Percentiles rank a stretch among this genome's conserved stretches.
These are phyloP conservation scores for Xestia sexstrigata DNA, from an alignment of 2,888 invertebrate species.

Conservation along the genomic window DNA sequence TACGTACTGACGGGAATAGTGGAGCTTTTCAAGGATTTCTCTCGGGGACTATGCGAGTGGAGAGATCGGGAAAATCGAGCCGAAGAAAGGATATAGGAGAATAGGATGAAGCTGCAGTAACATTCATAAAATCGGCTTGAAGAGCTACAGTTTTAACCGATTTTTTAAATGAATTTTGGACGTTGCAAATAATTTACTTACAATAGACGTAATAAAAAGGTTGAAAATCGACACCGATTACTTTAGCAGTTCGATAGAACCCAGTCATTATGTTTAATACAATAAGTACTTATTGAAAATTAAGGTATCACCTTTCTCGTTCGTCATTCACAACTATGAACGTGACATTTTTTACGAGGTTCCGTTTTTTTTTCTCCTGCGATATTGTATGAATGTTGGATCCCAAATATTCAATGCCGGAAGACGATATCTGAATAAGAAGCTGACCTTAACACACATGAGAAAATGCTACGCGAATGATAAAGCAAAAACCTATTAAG, in stretches of 20 bases:
- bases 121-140: conserved; percentile 32
- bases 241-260: neutral
- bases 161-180: neutral
- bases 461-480: neutral
- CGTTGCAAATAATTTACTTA: neutral
- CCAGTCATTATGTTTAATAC: neutral
- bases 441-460: neutral
- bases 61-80: conserved; percentile 36
- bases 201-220: neutral
- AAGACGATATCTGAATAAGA: neutral
- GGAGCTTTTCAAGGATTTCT: conserved; percentile 51
- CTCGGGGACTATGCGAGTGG: conserved; percentile 42
- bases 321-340: neutral
- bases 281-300: neutral
- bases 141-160: conserved; percentile 1
- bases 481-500: conserved; percentile 25
- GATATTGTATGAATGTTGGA: neutral
- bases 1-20: conserved; percentile 20
- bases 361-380: neutral
- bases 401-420: neutral
- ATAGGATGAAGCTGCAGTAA: conserved; percentile 30
- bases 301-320: neutral
- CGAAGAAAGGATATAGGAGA: conserved; percentile 25
- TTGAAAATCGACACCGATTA: neutral
- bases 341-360: neutral